phyloP scores from a whole-genome alignment of 64 coral and sea anemone genomes.

The Anthopleura sola region DNA sequence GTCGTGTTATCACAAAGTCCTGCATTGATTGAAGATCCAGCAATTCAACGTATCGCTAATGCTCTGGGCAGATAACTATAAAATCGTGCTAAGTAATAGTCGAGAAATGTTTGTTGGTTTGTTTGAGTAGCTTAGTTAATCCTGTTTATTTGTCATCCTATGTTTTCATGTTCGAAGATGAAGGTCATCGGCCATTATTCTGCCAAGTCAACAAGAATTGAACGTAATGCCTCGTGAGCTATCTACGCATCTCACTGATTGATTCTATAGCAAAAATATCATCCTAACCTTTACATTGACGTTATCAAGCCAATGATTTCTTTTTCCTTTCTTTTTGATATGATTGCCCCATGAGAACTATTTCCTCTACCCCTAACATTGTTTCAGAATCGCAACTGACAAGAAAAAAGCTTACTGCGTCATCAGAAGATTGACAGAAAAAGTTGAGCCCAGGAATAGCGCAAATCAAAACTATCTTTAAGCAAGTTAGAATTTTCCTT shows the following conservation, averaged over 20 bases:
- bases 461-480: neutral
- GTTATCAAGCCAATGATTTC: neutral
- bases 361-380: neutral
- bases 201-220: neutral
- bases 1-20: neutral
- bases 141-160: neutral
- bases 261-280: neutral
- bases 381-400: neutral
- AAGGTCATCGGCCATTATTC: neutral
- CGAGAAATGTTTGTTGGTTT: neutral
- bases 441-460: no score
- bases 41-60: neutral
- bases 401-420: neutral
- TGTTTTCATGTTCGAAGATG: neutral
- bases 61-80: neutral
- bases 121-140: neutral
- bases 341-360: neutral
- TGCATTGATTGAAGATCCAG: neutral
- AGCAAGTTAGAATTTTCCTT: neutral
- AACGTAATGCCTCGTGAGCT: neutral
- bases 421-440: no score
- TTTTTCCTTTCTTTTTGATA: neutral
- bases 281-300: constrained; percentile 1
- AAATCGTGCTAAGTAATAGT: neutral
- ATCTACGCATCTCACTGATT: neutral